Conservation (phyloP, 2,888 invertebrate species). For the Craniophora ligustri region DNA sequence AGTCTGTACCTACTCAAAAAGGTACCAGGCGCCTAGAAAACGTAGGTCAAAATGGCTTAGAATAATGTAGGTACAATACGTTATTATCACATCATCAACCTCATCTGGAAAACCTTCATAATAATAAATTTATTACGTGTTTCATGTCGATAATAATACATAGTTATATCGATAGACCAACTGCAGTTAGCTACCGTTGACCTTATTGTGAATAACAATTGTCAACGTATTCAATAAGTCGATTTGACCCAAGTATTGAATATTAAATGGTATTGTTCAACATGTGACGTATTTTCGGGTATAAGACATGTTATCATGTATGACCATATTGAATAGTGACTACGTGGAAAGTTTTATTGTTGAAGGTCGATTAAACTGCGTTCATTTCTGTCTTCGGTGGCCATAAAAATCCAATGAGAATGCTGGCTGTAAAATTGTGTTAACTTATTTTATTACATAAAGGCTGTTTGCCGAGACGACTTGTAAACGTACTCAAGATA, state of each 20-base stretch:
- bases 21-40: neutral
- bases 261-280: conserved; percentile 3
- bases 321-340: neutral
- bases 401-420: too few species aligned
- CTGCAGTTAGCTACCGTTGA: conserved; percentile 30
- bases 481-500: conserved; percentile 9
- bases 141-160: conserved; percentile 24
- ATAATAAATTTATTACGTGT: conserved; percentile 25
- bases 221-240: conserved; percentile 6
- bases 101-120: conserved; percentile 12
- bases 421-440: too few species aligned
- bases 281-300: neutral
- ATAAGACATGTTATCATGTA: neutral
- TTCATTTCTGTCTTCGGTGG: too few species aligned
- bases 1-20: conserved; percentile 6
- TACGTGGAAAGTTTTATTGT: neutral
- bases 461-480: conserved; percentile 16
- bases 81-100: neutral
- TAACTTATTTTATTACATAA: neutral
- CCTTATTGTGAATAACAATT: conserved; percentile 33
- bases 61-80: neutral
- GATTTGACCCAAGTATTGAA: conserved; percentile 16
- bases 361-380: too few species aligned
- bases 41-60: neutral
- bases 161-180: conserved; percentile 20